Evolutionary conservation across 2,797 vertebrate genomes (phyloP).

Genomic region (Picus viridis): DNA sequence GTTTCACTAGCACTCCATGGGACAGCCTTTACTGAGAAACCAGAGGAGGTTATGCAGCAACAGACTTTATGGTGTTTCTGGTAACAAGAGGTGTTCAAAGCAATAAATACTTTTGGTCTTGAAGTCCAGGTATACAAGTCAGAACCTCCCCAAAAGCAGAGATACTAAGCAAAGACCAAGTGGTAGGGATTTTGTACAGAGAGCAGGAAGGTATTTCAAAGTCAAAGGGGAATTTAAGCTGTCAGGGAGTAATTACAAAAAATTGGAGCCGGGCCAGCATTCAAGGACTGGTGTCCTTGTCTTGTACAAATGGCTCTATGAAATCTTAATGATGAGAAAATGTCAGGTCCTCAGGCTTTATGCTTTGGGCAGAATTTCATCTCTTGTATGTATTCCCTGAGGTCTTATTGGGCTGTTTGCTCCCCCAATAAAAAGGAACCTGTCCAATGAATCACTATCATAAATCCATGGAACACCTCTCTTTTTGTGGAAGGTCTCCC

Average conservation of each 20-base stretch:
- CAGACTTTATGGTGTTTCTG: not conserved
- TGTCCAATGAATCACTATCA: not conserved
- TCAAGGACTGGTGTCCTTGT: not conserved
- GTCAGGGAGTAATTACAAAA: not conserved
- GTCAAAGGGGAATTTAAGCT: slow-evolving; percentile 5
- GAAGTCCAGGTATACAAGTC: not conserved
- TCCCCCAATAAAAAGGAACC: not conserved
- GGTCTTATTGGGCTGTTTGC: not conserved
- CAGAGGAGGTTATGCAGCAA: not conserved
- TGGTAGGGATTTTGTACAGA: not conserved
- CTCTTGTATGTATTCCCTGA: not conserved
- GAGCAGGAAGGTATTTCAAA: not conserved
- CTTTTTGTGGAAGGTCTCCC: not conserved
- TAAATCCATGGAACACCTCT: not conserved
- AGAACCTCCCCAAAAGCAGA: not conserved
- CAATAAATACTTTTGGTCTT: not conserved
- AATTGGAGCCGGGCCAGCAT: not conserved
- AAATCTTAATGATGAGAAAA: slow-evolving; percentile 50
- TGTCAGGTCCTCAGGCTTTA: not conserved
- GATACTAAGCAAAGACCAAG: not conserved
- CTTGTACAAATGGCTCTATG: slow-evolving; percentile 22
- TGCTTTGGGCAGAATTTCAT: not conserved
- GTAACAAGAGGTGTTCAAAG: not conserved
- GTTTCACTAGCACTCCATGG: not conserved
- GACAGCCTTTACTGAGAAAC: not conserved